Base-by-base conservation (phyloP, 2,797 vertebrate genomes). In the Vireo griseus region DNA sequence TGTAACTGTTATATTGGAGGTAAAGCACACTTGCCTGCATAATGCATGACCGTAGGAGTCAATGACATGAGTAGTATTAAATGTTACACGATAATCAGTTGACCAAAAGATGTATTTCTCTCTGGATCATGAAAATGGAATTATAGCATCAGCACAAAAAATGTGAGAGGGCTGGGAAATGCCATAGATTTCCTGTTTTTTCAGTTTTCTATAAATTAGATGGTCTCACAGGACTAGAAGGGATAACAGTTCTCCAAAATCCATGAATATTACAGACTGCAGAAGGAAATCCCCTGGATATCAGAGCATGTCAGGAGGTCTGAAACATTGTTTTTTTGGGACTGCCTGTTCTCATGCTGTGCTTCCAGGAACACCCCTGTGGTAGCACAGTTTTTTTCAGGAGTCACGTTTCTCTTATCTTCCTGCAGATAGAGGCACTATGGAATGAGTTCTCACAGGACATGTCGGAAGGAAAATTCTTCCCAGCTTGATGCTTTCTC, bases 141-240 rank as follows among this genome's bases (percentile, higher is more conserved):
- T 90, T 86, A 94, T 42, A 78, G 48, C 62, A 91, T 90, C 79
- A 94, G 82, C 73, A 88, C 3, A 1, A 94, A 95, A 94, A 86
- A 86, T 62, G 91, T 69, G 55, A 96, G 72, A 91, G 33, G 44
- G 62, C 28, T 94, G 37, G 63, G 66, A 94, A 94, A 81, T 96
- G 91, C 89, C 66, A 78, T 45, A 94, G 50, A 73, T 90, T 92
- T 97, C 95, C 92, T 94, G 84, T 93, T 96, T 96, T 88, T 76
- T 55, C 66, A 69, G 51, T 92, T 92, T 77, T 59, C 89, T 88
- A 73, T 94, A 83, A 94, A 90, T 92, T 78, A 90, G 62, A 55
- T 73, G 62, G 87, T 57, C 92, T 95, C 95, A 76, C 55, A 86
- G 89, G 91, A 92, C 73, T 69, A 73, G 58, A 88, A 94, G 66